Base-by-base conservation (phyloP, 1,140 invertebrate genomes). In the Oreohelix idahoensis region DNA sequence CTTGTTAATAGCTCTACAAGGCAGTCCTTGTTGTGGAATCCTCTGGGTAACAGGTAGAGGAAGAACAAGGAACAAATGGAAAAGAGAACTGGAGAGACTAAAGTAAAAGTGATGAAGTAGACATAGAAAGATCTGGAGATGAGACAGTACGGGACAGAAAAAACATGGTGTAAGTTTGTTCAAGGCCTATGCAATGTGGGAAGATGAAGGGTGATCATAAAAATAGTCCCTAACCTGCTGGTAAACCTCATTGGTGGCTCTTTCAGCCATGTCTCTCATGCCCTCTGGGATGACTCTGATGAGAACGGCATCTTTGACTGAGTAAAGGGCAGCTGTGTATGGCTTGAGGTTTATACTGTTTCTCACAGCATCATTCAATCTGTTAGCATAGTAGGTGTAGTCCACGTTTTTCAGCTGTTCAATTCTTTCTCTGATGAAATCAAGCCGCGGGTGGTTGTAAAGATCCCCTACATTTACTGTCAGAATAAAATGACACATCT, bases 221-320 rank as follows among this genome's bases (percentile, higher is more conserved):
- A 45, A 8, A 45, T 45, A 45, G 42, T 45, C 42, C 5, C 63
- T 66, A 35, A 82, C 80, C 69, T 82, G 69, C 51, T 82, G 69
- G 42, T 74, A 73, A 36, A 58, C 26, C 20, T 49, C 71, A 69
- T 82, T 82, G 45, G 39, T 71, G 8, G 29, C 23, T 77, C 49
- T 77, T 10, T 77, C 75, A n/a, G 51, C 32, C 26, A 51, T 10
- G 26, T 45, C 78, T 38, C 29, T 79, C 38, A 79, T 26, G 1
- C n/a, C 11, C 17, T 66, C 42, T 32, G 53, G 38, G 10, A 63
- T 53, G 13, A 70, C 26, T 66, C 63, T 29, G 53, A 11, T 58
- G 53, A 58, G 5, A 58, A 20, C 53, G 20, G 53, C 53, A 32
- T 66, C 29, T 32, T 32, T 66, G 20, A 66, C 17, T 4, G 26